Conservation (phyloP, 2,888 invertebrate genomes). For the Galeopsomyia nigrocyanea region DNA sequence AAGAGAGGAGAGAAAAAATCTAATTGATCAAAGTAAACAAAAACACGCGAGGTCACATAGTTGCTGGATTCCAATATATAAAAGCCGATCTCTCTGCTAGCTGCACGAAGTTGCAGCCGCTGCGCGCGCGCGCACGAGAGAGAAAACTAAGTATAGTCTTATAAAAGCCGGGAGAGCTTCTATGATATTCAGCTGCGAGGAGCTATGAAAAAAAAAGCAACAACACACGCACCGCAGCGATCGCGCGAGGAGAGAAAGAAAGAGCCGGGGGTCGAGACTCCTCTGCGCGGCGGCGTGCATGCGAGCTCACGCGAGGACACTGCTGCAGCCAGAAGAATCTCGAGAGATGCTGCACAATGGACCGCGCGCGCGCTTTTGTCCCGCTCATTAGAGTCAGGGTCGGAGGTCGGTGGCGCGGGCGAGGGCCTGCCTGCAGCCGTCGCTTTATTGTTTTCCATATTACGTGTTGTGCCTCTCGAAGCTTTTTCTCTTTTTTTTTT, state of each 20-base stretch:
- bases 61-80: too few species aligned
- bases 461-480: conserved; percentile 18
- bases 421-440: conserved; percentile 27
- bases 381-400: conserved; percentile 64
- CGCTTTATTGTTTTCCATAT: conserved; percentile 37
- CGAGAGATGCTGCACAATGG: conserved; percentile 54
- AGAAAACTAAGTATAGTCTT: background rate
- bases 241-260: background rate
- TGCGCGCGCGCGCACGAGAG: background rate
- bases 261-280: background rate
- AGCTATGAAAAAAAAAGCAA: too few species aligned
- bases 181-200: too few species aligned
- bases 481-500: too few species aligned
- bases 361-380: conserved; percentile 53
- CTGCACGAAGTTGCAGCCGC: background rate
- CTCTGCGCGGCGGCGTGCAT: too few species aligned
- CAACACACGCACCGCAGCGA: too few species aligned
- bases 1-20: conserved; percentile 6
- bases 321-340: too few species aligned
- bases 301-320: too few species aligned
- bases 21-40: background rate
- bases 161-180: too few species aligned
- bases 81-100: conserved; percentile 2
- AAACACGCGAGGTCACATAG: background rate
- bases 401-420: conserved; percentile 56